Evolutionary conservation across 2,797 vertebrate species (phyloP), one percentile per base, ranked within the genome.

Genomic region (Prunella strophiata): DNA sequence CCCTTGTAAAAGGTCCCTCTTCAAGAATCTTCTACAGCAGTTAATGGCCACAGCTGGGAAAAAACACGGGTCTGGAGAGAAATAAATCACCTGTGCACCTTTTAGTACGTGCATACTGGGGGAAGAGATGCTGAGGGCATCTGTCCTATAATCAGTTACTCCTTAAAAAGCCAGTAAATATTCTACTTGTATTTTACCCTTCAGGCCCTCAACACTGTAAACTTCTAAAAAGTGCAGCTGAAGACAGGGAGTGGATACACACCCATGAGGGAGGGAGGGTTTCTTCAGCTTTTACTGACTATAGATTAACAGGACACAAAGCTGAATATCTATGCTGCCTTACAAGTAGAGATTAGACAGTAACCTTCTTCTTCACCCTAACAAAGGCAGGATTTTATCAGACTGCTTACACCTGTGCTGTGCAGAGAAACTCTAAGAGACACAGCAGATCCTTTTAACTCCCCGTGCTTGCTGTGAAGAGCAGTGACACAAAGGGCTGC

Each of bases 401-500:
- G 22, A 21, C 11, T 52, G 23, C 16, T 83, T 20, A 40, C 16
- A 74, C 30, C 52, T 32, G 36, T 54, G 62, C 17, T 21, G 13
- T 32, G 34, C n/a, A 36, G 13, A 50, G 8, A n/a, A 57, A 8
- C 11, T 19, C 16, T 15, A 61, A 75, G 29, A 51, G 6, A 13
- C 2, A 42, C 11, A 6, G 34, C 20, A 4, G 34, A 79, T n/a
- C 16, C 20, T 29, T 63, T 54, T 10, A 48, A 52, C 18, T n/a
- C 22, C 5, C 32, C 1, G 0, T 13, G 16, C 13, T 40, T 52
- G 71, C 29, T 1, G 0, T 9, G 21, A 82, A 32, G 12, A 68
- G 23, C 58, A 42, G n/a, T 1, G 15, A n/a, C 47, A 29, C 2
- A 29, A 9, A 27, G 13, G 4, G 40, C 8, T 32, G 27, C n/a